Base-by-base conservation (phyloP, 2,888 invertebrate species). In the Tupiocoris notatus region DNA sequence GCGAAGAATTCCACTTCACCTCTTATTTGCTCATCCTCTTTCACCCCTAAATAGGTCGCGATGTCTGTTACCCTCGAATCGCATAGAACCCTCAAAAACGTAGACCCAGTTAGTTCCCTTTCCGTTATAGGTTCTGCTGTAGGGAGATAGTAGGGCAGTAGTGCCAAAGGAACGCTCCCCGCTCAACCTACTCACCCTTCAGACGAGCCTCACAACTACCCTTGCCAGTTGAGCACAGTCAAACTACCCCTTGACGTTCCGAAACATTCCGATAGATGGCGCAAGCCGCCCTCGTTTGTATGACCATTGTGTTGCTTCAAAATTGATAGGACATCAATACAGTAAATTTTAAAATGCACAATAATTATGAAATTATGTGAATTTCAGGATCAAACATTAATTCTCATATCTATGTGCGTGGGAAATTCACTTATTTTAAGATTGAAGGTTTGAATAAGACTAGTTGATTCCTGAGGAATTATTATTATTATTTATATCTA, bases 141-240 rank as follows among this genome's bases (percentile, higher is more conserved):
- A n/a, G 59, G 59, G 20, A 59, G 20, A 57, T 70, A 17, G 59
- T 70, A 59, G 70, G 70, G 70, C 70, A 70, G 70, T 70, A 70
- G 70, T 59, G 70, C 25, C 12, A 7, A 18, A 12, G 39, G 24
- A 65, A 20, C 16, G 21, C 7, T 21, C 25, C 22, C 67, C 57
- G 57, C 23, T 57, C 23, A 16, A 6, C 1, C 63, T 1, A 22
- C 23, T 21, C 59, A 3, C 64, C 64, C 39, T 39, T 18, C 65
- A 65, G 1, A 1, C 3, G n/a, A 6, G 6, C 39, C 17, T 24
- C 18, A n/a, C 3, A 39, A 39, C 39, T 39, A 39, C 39, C 39
- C 39, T 12, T 39, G 12, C 39, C 39, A 39, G 39, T 39, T 39
- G 6, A 12, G 39, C 39, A 39, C 39, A 3, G 6, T 39, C 39